Evolutionary conservation across 1,140 invertebrate genomes (phyloP), one percentile per base, ranked within the genome.

Genomic region (Drosophila setifemur): DNA sequence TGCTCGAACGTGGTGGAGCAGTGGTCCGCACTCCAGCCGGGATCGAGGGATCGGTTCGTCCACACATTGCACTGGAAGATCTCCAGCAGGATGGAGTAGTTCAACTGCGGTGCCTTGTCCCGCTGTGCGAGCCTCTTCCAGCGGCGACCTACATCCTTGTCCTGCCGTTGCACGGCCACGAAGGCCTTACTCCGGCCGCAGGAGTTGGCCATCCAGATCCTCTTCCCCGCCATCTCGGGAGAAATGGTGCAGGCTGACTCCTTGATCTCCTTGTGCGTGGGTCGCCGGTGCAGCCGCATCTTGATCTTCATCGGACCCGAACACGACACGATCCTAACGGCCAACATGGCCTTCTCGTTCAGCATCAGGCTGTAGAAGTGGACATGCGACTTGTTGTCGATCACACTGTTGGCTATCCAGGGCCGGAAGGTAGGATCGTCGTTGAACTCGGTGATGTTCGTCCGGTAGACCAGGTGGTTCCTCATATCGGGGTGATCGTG

Each of bases 81-180:
- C 42, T 73, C 69, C 14, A 73, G 8, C 6, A 57, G n/a, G 2
- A 73, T 39, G 1, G 69, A 40, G 31, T 73, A 73, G n/a, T 54
- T 73, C 0, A 66, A 9, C 2, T 26, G 1, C 1, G 0, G 0
- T 0, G 9, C 1, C 0, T 2, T 1, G 1, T 16, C 11, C 6
- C 19, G 3, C 3, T 3, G 1, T 14, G n/a, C 29, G 9, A 4
- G 29, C n/a, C 3, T 3, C 2, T 14, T 31, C 29, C 29, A 4
- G 29, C n/a, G 12, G 12, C 29, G 12, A 4, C 29, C n/a, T 3
- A 0, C 12, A 5, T 4, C 9, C 0, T 19, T 25, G 2, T 3
- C 12, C 2, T 18, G 3, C 14, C 40, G 26, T 6, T 11, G 12
- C 11, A 72, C 21, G 5, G 21, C 29, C 8, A 72, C 69, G 37